phyloP scores from a whole-genome alignment of 1,140 invertebrate genomes.

The Calosoma granatense region DNA sequence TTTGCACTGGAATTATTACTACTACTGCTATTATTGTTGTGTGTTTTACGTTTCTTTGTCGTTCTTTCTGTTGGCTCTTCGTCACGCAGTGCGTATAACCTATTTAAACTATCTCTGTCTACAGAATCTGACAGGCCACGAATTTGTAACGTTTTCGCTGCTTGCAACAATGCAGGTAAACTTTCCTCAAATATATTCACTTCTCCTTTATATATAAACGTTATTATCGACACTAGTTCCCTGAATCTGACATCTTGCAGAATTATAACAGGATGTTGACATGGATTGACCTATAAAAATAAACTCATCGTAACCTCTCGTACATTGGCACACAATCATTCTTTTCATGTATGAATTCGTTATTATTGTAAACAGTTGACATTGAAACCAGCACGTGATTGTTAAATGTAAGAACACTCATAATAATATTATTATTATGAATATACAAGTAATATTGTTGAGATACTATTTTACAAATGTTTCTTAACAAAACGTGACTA shows the following conservation, averaged over 20 bases:
- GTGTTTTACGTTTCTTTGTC: slow-evolving; percentile 34
- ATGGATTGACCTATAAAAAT: slow-evolving; percentile 50
- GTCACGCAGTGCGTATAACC: slow-evolving; percentile 29
- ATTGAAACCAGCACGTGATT: no score
- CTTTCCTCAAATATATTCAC: slow-evolving; percentile 56
- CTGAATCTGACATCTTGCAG: slow-evolving; percentile 52
- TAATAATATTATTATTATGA: no score
- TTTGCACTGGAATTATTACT: no score
- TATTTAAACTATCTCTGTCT: slow-evolving; percentile 23
- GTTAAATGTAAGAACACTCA: no score
- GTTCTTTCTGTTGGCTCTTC: slow-evolving; percentile 19
- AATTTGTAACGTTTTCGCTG: slow-evolving; percentile 51
- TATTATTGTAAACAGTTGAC: no score
- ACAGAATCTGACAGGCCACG: slow-evolving; percentile 46
- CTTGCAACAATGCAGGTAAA: slow-evolving; percentile 47
- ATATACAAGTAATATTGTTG: no score
- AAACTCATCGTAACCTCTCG: slow-evolving; percentile 24
- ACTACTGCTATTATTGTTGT: slow-evolving; percentile 26
- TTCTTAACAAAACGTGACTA: no score
- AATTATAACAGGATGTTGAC: slow-evolving; percentile 56
- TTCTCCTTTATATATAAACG: slow-evolving; percentile 58
- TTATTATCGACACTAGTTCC: slow-evolving; percentile 46
- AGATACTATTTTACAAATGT: no score
- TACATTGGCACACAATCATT: slow-evolving; percentile 24
- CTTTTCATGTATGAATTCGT: slow-evolving; percentile 1